Percentiles rank a stretch among this genome's conserved stretches.
These are phyloP conservation scores for Pemphredon lugubris DNA, from an alignment of 2,888 invertebrate genomes.

Conservation along the genomic window DNA sequence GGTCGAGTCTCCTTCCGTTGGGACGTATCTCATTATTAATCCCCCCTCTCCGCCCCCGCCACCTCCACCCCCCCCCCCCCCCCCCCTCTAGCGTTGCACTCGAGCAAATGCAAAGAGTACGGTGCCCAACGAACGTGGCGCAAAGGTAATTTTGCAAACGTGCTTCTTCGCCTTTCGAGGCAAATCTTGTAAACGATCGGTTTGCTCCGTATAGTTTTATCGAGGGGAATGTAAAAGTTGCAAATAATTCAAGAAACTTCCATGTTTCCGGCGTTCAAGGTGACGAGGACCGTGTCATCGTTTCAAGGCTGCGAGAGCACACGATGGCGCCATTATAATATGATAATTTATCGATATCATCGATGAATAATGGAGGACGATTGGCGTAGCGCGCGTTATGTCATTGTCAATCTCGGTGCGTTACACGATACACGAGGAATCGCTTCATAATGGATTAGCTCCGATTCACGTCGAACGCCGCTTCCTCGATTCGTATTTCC, in stretches of 20 bases:
- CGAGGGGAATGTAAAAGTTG: conserved; percentile 1
- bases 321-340: conserved; percentile 75
- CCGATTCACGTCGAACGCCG: conserved; percentile 38
- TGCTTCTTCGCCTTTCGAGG: no score
- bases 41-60: no score
- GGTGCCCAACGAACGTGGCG: no score
- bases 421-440: conserved; percentile 65
- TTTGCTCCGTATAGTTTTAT: no score
- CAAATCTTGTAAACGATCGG: no score
- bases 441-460: conserved; percentile 75
- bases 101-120: no score
- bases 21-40: conserved; percentile 29
- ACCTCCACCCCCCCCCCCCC: no score
- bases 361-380: conserved; percentile 76
- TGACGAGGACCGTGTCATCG: conserved; percentile 34
- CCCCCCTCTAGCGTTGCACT: no score
- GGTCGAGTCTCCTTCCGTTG: conserved; percentile 19
- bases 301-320: conserved; percentile 65
- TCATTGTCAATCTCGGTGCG: conserved; percentile 75
- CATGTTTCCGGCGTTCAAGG: conserved; percentile 23
- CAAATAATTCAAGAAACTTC: conserved; percentile 14
- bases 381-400: conserved; percentile 68
- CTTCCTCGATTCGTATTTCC: conserved; percentile 28
- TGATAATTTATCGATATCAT: conserved; percentile 78
- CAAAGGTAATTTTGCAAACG: no score